Conservation (phyloP, 2,113 vertebrate species). For the Labeo rohita region DNA sequence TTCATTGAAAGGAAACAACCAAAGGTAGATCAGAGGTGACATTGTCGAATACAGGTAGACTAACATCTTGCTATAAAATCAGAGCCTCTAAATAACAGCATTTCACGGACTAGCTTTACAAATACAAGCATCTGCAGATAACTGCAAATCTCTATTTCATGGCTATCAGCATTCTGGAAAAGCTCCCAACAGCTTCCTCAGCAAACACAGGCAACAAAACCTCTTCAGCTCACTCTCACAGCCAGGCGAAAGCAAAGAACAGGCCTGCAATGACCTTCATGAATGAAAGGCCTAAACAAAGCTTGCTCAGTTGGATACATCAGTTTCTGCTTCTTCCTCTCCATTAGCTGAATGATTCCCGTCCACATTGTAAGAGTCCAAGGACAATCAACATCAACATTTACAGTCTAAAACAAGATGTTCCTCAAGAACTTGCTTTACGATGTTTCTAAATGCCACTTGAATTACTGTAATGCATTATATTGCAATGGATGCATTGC, state of each 20-base stretch:
- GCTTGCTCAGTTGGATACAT: background rate
- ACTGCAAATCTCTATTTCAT: conserved; percentile 14
- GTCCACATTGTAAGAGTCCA: background rate
- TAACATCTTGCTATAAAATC: background rate
- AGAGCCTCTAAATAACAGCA: background rate
- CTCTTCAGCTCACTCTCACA: background rate
- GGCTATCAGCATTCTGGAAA: conserved; percentile 44
- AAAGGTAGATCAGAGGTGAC: background rate
- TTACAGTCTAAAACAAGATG: background rate
- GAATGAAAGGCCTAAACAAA: conserved; percentile 6
- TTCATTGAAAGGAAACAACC: background rate
- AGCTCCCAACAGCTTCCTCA: conserved; percentile 26
- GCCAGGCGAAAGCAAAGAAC: background rate
- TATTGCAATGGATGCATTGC: too few relatives aligned
- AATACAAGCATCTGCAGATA: conserved; percentile 10
- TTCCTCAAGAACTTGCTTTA: background rate
- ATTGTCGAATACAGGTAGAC: background rate
- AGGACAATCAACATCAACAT: background rate
- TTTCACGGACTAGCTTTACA: background rate
- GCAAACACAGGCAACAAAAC: conserved; percentile 21
- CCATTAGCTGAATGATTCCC: background rate
- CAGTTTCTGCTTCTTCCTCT: background rate
- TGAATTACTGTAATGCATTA: background rate
- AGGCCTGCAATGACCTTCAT: background rate
- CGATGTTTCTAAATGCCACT: background rate